A percentile compares a stretch with the other conserved stretches of the same genome.
Evolutionary conservation across 2,888 invertebrate genomes (phyloP).

Genomic region (Platycheirus rosarum): DNA sequence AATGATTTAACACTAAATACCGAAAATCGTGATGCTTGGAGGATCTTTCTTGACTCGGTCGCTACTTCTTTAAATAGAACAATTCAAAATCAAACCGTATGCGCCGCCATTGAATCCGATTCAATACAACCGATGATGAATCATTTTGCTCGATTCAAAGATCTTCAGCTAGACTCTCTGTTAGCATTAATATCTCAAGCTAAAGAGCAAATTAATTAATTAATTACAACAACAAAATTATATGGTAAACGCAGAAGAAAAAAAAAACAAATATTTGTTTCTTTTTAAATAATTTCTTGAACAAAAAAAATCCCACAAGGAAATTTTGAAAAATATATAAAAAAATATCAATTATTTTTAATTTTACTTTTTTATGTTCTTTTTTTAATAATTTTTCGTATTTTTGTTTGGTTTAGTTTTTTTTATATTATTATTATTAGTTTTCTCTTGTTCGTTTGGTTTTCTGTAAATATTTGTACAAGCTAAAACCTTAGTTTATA

Average conservation of each 20-base stretch:
- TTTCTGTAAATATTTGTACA: constrained; percentile 80
- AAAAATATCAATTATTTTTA: constrained; percentile 7
- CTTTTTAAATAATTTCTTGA: constrained; percentile 33
- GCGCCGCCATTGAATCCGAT: constrained; percentile 82
- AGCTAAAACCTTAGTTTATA: constrained; percentile 74
- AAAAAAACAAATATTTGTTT: constrained; percentile 21
- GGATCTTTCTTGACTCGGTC: constrained; percentile 80
- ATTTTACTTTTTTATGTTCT: constrained; percentile 22
- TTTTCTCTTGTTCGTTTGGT: constrained; percentile 74
- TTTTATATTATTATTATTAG: constrained; percentile 29
- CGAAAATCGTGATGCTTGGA: constrained; percentile 79
- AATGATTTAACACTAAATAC: constrained; percentile 77
- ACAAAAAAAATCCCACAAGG: background rate
- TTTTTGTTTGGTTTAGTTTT: constrained; percentile 46
- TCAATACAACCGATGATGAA: constrained; percentile 81
- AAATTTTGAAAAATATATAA: constrained; percentile 9
- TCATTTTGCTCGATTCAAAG: constrained; percentile 82
- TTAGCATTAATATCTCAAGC: constrained; percentile 81
- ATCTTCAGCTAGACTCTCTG: constrained; percentile 81
- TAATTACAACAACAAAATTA: constrained; percentile 72
- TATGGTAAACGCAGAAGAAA: too few relatives aligned
- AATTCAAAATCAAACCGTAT: constrained; percentile 81
- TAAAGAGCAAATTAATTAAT: constrained; percentile 79
- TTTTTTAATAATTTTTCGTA: constrained; percentile 27
- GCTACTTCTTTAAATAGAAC: constrained; percentile 81